Evolutionary conservation across 2,888 invertebrate species (phyloP), one percentile per base, ranked within the genome.

Genomic region (Proisotoma minuta): DNA sequence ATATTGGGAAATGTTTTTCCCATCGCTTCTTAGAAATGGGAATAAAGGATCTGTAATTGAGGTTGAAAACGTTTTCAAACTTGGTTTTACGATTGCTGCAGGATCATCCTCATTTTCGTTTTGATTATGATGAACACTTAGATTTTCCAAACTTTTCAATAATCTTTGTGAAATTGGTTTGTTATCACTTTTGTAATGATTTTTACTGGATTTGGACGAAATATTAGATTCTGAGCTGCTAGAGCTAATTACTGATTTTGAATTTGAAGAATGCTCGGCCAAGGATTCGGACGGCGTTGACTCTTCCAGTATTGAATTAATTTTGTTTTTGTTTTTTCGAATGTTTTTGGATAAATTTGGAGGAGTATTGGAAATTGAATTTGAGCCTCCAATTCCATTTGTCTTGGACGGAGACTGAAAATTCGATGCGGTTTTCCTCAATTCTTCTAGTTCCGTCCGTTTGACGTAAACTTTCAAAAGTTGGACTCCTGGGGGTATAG

Each of bases 401-500:
- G n/a, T n/a, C n/a, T n/a, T n/a, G 27, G 64, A 50, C 39, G 69
- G 68, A 61, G 61, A 53, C 49, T 70, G 71, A 56, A 60, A 70
- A 20, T 59, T 66, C 49, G 66, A 53, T 28, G 65, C 57, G 40
- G 63, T 62, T 26, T 62, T 62, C 29, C 62, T 53, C 49, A 71
- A 39, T 10, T 58, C 58, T 5, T 57, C 43, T 61, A 73, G 85
- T 66, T 87, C 85, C 60, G 82, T 81, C 63, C 81, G 81, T 0
- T 85, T 83, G 27, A 93, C 81, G 75, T 88, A 92, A 1, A 92
- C 87, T 26, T 84, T 84, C 34, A 93, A 78, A 63, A 93, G 82
- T 76, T 91, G 88, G 0, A 91, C 88, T 0, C 91, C 91, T 20
- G 86, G 79, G 0, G 92, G 92, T 60, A 91, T 78, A 53, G 89